A percentile compares a stretch with the other conserved stretches of the same genome.
Conservation (phyloP, 2,888 invertebrate genomes). For the Antitype chi region DNA sequence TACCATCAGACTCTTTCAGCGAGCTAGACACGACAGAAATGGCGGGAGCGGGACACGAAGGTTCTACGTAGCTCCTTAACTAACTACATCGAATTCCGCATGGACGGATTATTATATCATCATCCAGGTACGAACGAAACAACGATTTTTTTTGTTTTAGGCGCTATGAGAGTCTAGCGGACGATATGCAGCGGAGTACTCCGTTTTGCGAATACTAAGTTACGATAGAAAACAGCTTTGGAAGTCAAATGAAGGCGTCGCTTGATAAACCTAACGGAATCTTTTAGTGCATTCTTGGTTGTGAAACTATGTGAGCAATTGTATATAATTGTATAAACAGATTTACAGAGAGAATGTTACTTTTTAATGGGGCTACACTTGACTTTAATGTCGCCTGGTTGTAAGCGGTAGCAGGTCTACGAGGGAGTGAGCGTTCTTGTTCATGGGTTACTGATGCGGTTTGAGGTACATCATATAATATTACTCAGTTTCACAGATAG, state of each 20-base stretch:
- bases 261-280: neutral
- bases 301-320: neutral
- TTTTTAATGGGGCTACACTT: neutral
- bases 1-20: constrained; percentile 18
- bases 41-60: constrained; percentile 59
- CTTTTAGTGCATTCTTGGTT: neutral
- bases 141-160: constrained; percentile 59
- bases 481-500: too few relatives aligned
- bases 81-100: constrained; percentile 83
- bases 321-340: too few relatives aligned
- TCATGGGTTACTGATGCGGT: neutral
- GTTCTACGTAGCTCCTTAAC: constrained; percentile 82
- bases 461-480: neutral
- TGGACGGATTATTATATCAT: constrained; percentile 85
- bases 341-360: neutral
- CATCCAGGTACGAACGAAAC: constrained; percentile 86
- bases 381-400: neutral
- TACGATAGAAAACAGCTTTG: neutral
- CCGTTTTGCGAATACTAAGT: neutral
- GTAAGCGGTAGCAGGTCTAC: neutral
- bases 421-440: neutral
- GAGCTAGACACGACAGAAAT: constrained; percentile 60
- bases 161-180: constrained; percentile 17
- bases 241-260: neutral
- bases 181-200: neutral